phyloP scores from a whole-genome alignment of 2,113 vertebrate genomes.

The Callospermophilus lateralis region DNA sequence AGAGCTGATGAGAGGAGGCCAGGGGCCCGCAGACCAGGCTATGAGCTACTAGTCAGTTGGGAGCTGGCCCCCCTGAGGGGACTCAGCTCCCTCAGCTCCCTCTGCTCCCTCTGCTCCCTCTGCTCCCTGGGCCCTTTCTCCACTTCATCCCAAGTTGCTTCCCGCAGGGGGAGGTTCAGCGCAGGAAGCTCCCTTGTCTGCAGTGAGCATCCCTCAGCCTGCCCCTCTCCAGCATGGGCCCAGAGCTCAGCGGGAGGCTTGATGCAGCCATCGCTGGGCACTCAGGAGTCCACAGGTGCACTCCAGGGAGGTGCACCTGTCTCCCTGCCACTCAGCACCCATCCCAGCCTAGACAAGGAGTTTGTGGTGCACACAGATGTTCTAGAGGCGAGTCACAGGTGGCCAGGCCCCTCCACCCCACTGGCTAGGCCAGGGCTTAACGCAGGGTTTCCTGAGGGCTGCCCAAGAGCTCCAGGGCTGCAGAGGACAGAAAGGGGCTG shows the following conservation, averaged over 20 bases:
- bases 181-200: not conserved
- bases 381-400: not conserved
- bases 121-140: not conserved
- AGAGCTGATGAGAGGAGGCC: not conserved
- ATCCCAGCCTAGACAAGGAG: not conserved
- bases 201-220: not conserved
- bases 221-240: not conserved
- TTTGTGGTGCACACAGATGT: not conserved
- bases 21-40: not conserved
- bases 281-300: not conserved
- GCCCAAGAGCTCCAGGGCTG: not conserved
- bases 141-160: not conserved
- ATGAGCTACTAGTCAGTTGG: not conserved
- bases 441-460: not conserved
- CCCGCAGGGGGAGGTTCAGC: not conserved
- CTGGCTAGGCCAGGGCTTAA: not conserved
- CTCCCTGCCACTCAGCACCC: not conserved
- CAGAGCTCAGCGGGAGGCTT: not conserved
- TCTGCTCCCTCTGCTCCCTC: not conserved
- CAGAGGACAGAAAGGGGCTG: accelerated
- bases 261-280: accelerated
- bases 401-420: not conserved
- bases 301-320: not conserved
- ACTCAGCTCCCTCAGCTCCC: not conserved
- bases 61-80: not conserved